A percentile compares a stretch with the other conserved stretches of the same genome.
These are phyloP conservation scores for Ormyrus labotus DNA, from an alignment of 2,888 invertebrate species.

Conservation along the genomic window DNA sequence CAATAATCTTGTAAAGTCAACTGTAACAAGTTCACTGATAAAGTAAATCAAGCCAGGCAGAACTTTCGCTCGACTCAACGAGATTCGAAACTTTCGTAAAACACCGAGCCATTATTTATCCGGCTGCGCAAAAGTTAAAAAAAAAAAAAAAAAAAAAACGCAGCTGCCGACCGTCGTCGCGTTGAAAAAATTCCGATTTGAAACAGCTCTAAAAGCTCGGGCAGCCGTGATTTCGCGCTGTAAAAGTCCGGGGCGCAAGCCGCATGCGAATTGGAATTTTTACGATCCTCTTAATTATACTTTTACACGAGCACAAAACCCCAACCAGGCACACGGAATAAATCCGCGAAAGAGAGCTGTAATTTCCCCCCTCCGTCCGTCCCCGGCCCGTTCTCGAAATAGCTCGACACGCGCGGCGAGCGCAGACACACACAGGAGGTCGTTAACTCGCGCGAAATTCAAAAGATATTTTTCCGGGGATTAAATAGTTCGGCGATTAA, in stretches of 20 bases:
- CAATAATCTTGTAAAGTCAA: too few relatives aligned
- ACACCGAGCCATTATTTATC: too few relatives aligned
- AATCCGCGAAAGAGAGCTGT: slow-evolving; percentile 19
- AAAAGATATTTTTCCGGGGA: slow-evolving; percentile 9
- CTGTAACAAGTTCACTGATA: too few relatives aligned
- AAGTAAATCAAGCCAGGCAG: too few relatives aligned
- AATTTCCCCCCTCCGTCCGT: background rate
- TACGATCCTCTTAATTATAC: slow-evolving; percentile 45
- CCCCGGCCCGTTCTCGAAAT: background rate
- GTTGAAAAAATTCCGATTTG: slow-evolving; percentile 10
- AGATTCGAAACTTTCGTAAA: too few relatives aligned
- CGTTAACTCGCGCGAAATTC: slow-evolving; percentile 30
- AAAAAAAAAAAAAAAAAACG: slow-evolving; percentile 19
- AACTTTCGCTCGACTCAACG: too few relatives aligned
- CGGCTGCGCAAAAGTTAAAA: background rate
- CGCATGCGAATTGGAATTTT: slow-evolving; percentile 47
- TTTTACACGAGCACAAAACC: background rate
- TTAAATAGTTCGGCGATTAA: slow-evolving; percentile 25
- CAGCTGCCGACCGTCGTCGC: too few relatives aligned
- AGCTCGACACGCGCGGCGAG: background rate
- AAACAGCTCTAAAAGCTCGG: slow-evolving; percentile 1
- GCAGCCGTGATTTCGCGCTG: too few relatives aligned
- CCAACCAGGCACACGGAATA: background rate
- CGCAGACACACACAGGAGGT: background rate
- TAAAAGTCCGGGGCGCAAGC: background rate